Evolutionary conservation across 2,113 vertebrate species (phyloP).

Genomic region (Tautogolabrus adspersus): DNA sequence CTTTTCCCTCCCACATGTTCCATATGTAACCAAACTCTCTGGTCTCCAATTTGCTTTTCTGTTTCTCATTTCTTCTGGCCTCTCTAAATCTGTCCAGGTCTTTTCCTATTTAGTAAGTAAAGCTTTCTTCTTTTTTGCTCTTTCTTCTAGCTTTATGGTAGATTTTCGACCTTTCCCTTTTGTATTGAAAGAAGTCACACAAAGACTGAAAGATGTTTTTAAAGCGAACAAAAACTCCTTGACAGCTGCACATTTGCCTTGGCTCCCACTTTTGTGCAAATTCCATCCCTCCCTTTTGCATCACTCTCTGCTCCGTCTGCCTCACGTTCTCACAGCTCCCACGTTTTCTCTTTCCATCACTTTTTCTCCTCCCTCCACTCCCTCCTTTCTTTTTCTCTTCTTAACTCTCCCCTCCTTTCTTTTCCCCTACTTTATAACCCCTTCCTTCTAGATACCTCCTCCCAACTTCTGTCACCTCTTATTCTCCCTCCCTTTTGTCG

Average conservation of each 20-base stretch:
- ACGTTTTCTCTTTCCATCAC: conserved; percentile 63
- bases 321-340: conserved; percentile 75
- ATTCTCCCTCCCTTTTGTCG: conserved; percentile 2
- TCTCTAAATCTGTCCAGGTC: background rate
- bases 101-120: background rate
- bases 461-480: conserved; percentile 35
- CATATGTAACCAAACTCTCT: background rate
- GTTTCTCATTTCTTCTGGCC: background rate
- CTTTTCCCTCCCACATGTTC: background rate
- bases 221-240: conserved; percentile 71
- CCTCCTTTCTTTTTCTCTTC: conserved; percentile 11
- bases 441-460: conserved; percentile 37
- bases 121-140: background rate
- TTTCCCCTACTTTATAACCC: conserved; percentile 34
- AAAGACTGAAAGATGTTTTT: conserved; percentile 59
- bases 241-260: conserved; percentile 79
- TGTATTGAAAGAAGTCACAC: conserved; percentile 52
- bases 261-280: conserved; percentile 71
- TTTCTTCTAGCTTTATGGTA: background rate
- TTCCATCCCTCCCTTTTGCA: conserved; percentile 78
- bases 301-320: conserved; percentile 68
- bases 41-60: background rate
- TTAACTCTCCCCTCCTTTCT: conserved; percentile 43
- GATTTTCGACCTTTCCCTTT: background rate
- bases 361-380: conserved; percentile 25